Evolutionary conservation across 2,797 vertebrate genomes (phyloP).

Genomic region (Cyclura pinguis): DNA sequence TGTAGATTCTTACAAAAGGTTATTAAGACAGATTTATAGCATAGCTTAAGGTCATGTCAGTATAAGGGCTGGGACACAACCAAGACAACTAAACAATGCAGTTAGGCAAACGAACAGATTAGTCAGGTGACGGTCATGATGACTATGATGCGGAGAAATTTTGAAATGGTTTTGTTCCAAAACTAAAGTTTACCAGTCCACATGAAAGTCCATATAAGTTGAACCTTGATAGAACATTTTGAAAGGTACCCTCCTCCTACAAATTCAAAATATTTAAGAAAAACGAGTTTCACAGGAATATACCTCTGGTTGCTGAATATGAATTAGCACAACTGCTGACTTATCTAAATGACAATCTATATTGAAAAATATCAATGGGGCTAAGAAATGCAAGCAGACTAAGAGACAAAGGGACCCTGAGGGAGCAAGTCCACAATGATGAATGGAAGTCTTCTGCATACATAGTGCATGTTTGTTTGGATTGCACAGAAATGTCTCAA

Average conservation of each 20-base stretch:
- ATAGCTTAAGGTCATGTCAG: not conserved
- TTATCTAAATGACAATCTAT: slow-evolving; percentile 10
- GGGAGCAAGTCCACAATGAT: not conserved
- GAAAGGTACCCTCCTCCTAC: not conserved
- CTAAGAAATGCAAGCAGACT: fast-evolving
- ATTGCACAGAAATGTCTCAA: slow-evolving; percentile 1
- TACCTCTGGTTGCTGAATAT: not conserved
- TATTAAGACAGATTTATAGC: not conserved
- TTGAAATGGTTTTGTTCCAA: not conserved
- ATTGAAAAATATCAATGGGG: not conserved
- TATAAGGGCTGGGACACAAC: not conserved
- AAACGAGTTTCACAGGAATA: not conserved
- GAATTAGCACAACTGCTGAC: not conserved
- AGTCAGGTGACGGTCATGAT: not conserved
- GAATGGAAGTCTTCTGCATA: slow-evolving; percentile 27
- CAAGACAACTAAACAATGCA: not conserved
- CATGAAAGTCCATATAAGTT: not conserved
- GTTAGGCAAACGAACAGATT: not conserved
- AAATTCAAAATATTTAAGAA: too few relatives aligned
- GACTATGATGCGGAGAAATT: not conserved
- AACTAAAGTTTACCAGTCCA: not conserved
- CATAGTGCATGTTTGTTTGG: slow-evolving; percentile 2
- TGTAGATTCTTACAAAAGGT: not conserved
- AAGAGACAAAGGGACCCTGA: not conserved
- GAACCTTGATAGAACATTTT: not conserved